Evolutionary conservation across 2,113 vertebrate genomes (phyloP), one percentile per base, ranked within the genome.

Genomic region (Sebastes fasciatus): DNA sequence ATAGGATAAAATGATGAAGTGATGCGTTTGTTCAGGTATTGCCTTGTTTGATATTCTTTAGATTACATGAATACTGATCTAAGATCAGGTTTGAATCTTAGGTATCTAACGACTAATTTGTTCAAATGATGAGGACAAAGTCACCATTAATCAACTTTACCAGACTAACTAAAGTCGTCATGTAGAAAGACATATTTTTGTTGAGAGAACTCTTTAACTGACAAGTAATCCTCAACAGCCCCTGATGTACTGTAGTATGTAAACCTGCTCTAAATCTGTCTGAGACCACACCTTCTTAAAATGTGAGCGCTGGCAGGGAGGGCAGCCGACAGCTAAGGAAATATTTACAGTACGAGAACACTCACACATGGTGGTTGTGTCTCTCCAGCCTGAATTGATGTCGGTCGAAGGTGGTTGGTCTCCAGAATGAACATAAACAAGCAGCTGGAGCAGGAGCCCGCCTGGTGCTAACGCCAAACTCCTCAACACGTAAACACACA

Each of bases 341-440:
- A 95, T 96, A 93, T 95, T 95, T 95, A 95, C 91, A 94, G 85
- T 93, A 84, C 64, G 84, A 79, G 88, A 89, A 87, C 70, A 60
- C 84, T 90, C 87, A 74, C 86, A 79, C 91, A 88, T 83, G 87
- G 82, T 67, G 91, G 88, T 81, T 93, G 88, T 91, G 91, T 94
- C 91, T 93, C 80, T 92, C 90, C 83, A 23, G 76, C 67, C 80
- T 81, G 86, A 91, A 86, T 84, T 90, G 85, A 92, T 93, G 90
- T 88, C 14, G 17, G 83, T 77, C 19, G 84, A 89, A 88, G 92
- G 89, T 90, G 92, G 87, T 93, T 83, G 92, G 89, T 93, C 85
- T 94, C 74, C 79, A 82, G 81, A 70, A 83, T 79, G 89, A 77
- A 90, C 82, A 89, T 94, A 95, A 95, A 95, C 91, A 95, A 76